These are phyloP conservation scores for Flexamia atlantica DNA, from an alignment of 2,888 invertebrate species.

Conservation along the genomic window DNA sequence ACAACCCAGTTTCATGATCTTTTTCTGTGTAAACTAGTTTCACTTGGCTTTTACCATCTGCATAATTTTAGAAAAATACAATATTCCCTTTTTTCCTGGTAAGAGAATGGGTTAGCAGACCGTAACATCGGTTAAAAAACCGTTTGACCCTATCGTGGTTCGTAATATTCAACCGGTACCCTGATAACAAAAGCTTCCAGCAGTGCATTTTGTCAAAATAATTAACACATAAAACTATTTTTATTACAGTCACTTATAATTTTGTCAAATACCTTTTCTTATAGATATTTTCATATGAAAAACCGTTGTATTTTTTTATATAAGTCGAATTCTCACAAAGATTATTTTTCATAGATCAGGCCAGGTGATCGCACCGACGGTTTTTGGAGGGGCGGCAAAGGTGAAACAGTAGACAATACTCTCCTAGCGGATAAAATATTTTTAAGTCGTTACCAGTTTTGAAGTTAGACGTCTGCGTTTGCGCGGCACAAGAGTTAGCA, in stretches of 20 bases:
- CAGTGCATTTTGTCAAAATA: slow-evolving; percentile 15
- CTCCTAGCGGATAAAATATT: slow-evolving; percentile 16
- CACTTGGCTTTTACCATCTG: too few relatives aligned
- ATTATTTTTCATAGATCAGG: background rate
- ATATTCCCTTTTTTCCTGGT: too few relatives aligned
- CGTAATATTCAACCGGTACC: background rate
- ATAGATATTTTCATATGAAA: slow-evolving; percentile 7
- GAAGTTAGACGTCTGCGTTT: background rate
- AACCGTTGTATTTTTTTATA: background rate
- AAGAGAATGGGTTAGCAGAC: background rate
- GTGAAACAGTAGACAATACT: slow-evolving; percentile 43
- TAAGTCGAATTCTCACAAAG: background rate
- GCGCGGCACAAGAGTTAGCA: background rate
- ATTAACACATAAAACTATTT: background rate
- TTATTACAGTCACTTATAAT: background rate
- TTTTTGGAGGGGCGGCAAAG: background rate
- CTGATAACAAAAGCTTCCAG: slow-evolving; percentile 6
- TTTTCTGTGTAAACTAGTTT: too few relatives aligned
- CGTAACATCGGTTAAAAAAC: background rate
- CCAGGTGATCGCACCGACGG: background rate
- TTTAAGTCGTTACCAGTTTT: slow-evolving; percentile 24
- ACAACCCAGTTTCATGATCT: too few relatives aligned
- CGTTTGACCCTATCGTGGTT: background rate
- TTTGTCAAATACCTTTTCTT: background rate
- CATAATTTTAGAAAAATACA: too few relatives aligned